Conservation (phyloP, 2,113 vertebrate species). For the Rissa tridactyla region DNA sequence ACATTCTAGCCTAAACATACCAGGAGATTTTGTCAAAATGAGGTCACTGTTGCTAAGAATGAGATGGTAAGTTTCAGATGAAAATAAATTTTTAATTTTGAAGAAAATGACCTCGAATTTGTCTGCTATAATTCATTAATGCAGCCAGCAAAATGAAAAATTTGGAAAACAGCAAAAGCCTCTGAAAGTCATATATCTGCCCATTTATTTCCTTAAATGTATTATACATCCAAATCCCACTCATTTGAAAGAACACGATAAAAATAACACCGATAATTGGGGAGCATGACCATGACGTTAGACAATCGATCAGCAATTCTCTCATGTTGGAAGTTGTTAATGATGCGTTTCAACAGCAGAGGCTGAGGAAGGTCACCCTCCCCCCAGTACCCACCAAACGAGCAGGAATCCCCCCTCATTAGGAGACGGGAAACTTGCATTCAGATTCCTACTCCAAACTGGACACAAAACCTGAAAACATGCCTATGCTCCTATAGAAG, state of each 20-base stretch:
- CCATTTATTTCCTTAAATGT: not conserved
- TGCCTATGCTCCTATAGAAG: not conserved
- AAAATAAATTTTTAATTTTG: constrained; percentile 25
- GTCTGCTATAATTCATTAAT: not conserved
- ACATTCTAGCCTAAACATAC: not conserved
- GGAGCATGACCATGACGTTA: not conserved
- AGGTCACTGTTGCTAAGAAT: not conserved
- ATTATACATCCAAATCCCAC: not conserved
- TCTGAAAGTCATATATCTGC: not conserved
- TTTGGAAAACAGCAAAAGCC: not conserved
- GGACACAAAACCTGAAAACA: not conserved
- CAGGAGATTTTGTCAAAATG: not conserved
- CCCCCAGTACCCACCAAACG: not conserved
- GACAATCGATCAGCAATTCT: not conserved
- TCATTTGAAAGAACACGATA: not conserved
- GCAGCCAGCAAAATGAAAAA: not conserved
- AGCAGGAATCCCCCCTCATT: not conserved
- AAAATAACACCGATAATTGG: not conserved
- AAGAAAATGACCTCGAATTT: not conserved
- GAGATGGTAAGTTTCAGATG: not conserved
- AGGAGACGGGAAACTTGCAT: not conserved
- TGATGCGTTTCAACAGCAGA: fast-evolving
- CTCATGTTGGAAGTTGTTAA: not conserved
- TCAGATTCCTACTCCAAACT: not conserved
- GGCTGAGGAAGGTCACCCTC: not conserved